Conservation (phyloP, 2,113 vertebrate genomes). For the Panurus biarmicus region DNA sequence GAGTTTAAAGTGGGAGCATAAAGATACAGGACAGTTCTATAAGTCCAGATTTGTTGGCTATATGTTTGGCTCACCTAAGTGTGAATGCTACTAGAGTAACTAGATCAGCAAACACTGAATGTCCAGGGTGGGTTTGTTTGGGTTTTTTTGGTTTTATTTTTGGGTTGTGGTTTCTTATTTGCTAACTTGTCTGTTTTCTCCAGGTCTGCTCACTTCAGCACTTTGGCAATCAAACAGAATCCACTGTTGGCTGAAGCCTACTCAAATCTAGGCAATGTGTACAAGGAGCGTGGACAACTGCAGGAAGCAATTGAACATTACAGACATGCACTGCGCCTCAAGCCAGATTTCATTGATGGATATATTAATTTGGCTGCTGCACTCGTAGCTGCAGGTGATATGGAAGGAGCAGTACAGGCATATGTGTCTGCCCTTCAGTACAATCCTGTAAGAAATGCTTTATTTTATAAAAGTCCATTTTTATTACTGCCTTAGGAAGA, state of each 20-base stretch:
- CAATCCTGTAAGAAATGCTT: constrained; percentile 86
- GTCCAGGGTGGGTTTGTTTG: neutral
- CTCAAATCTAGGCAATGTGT: constrained; percentile 96
- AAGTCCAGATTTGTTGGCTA: neutral
- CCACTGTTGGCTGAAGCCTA: constrained; percentile 98
- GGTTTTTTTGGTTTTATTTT: neutral
- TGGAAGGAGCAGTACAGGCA: constrained; percentile 98
- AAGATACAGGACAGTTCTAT: neutral
- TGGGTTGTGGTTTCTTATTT: neutral
- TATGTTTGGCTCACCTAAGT: neutral
- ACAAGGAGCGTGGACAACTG: constrained; percentile 96
- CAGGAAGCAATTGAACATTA: constrained; percentile 99
- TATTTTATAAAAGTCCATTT: neutral
- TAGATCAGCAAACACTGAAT: neutral
- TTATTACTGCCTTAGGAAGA: neutral
- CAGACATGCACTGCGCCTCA: constrained; percentile 91
- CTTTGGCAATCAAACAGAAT: constrained; percentile 98
- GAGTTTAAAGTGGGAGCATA: neutral
- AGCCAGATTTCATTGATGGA: constrained; percentile 98
- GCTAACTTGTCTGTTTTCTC: constrained; percentile 7
- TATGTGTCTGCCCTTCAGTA: constrained; percentile 98
- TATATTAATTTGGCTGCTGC: constrained; percentile 98
- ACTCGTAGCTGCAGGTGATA: constrained; percentile 95
- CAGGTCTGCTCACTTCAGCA: constrained; percentile 99
- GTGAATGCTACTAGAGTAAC: neutral